Evolutionary conservation across 2,113 vertebrate species (phyloP).

Genomic region (Sitta europaea): DNA sequence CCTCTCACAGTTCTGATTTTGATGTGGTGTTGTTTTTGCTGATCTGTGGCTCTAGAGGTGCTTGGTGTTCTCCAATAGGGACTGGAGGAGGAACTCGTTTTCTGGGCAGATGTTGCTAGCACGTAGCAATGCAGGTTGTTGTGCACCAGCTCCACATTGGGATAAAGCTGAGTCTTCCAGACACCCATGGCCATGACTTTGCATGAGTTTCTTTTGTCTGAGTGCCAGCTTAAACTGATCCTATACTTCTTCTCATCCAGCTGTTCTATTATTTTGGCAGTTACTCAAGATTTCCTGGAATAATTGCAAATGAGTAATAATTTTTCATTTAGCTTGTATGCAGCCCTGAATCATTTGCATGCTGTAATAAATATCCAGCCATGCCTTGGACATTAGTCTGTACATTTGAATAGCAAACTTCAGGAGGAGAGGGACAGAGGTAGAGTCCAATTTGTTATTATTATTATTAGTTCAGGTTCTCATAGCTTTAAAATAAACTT

Average conservation of each 20-base stretch:
- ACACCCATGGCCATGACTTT: not conserved
- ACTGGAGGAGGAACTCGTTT: not conserved
- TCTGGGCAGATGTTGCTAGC: not conserved
- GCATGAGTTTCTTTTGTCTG: not conserved
- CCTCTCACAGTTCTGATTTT: not conserved
- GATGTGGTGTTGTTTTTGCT: not conserved
- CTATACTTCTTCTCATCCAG: not conserved
- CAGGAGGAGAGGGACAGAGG: not conserved
- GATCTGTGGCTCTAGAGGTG: not conserved
- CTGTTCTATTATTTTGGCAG: conserved; percentile 3
- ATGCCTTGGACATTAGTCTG: not conserved
- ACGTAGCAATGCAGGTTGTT: not conserved
- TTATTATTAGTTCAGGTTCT: not conserved
- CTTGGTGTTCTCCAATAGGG: not conserved
- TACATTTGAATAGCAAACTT: not conserved
- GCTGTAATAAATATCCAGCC: not conserved
- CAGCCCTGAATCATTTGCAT: not conserved
- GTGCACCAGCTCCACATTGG: not conserved
- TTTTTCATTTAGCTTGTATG: not conserved
- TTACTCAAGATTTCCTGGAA: not conserved
- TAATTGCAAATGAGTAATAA: not conserved
- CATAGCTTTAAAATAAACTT: not conserved
- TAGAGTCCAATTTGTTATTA: not conserved
- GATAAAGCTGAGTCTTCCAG: not conserved
- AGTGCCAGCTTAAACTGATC: not conserved